phyloP scores from a whole-genome alignment of 2,113 vertebrate genomes.

The Austrofundulus limnaeus region DNA sequence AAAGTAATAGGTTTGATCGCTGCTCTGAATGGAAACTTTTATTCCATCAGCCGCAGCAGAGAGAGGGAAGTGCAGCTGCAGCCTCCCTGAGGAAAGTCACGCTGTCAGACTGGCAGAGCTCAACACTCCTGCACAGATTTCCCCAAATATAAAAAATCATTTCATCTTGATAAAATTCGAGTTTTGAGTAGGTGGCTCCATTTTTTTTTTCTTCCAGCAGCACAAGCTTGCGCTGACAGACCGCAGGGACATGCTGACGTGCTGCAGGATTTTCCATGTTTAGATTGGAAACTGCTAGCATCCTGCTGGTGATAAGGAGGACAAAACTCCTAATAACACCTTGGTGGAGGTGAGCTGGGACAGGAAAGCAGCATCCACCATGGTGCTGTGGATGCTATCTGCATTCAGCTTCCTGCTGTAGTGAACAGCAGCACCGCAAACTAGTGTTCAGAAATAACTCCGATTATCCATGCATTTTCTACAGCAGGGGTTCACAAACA shows the following conservation, averaged over 20 bases:
- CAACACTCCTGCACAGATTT: slow-evolving; percentile 20
- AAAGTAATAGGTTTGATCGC: slow-evolving; percentile 44
- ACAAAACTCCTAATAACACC: background rate
- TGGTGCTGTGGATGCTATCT: background rate
- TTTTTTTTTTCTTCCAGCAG: background rate
- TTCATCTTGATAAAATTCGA: slow-evolving; percentile 18
- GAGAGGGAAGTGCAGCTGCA: slow-evolving; percentile 23
- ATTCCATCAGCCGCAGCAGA: background rate
- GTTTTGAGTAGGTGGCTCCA: slow-evolving; percentile 2
- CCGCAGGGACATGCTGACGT: slow-evolving; percentile 1
- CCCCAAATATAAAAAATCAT: slow-evolving; percentile 12
- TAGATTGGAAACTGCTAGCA: background rate
- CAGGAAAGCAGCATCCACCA: background rate
- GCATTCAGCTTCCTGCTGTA: background rate
- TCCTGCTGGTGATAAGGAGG: background rate
- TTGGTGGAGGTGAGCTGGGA: background rate
- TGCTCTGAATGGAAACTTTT: slow-evolving; percentile 24
- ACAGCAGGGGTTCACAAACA: too few species aligned
- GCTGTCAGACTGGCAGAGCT: slow-evolving; percentile 14
- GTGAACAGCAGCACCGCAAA: too few species aligned
- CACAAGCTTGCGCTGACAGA: background rate
- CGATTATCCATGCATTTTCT: too few species aligned
- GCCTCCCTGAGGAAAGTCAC: slow-evolving; percentile 14
- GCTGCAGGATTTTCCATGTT: background rate
- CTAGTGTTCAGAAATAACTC: too few species aligned